A percentile compares a stretch with the other conserved stretches of the same genome.
Evolutionary conservation across 2,113 vertebrate genomes (phyloP).

Genomic region (Larimichthys polyactis): DNA sequence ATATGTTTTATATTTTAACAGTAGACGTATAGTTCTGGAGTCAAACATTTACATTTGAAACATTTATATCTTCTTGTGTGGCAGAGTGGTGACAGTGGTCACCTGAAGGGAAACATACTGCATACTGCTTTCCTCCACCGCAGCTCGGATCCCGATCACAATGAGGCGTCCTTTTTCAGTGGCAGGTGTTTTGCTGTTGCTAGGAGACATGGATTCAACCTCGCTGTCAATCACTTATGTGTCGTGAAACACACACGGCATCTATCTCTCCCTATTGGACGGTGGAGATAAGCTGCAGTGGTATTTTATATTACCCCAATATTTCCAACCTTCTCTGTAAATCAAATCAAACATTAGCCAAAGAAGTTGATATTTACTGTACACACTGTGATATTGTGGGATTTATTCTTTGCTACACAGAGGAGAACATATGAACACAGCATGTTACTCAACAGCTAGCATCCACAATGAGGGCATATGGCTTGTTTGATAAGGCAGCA

Average conservation of each 20-base stretch:
- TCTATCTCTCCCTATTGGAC: not conserved
- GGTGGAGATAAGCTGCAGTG: not conserved
- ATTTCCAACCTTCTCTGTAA: not conserved
- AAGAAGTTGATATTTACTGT: not conserved
- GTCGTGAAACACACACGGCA: not conserved
- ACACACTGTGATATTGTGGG: not conserved
- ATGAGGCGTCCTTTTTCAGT: not conserved
- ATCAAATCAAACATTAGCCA: no score
- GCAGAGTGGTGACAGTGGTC: not conserved
- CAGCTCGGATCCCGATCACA: not conserved
- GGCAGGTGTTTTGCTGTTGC: slow-evolving; percentile 6
- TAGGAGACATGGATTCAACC: not conserved
- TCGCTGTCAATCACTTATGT: not conserved
- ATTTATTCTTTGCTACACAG: not conserved
- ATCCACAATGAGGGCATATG: not conserved
- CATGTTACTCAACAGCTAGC: not conserved
- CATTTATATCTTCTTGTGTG: not conserved
- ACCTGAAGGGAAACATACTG: not conserved
- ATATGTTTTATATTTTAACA: not conserved
- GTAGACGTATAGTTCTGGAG: not conserved
- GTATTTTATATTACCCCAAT: not conserved
- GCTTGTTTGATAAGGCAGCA: not conserved
- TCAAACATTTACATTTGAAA: not conserved
- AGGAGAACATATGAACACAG: not conserved
- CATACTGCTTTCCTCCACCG: not conserved